Base-by-base conservation (phyloP, 1,140 invertebrate species). In the Drosophila carrolli region DNA sequence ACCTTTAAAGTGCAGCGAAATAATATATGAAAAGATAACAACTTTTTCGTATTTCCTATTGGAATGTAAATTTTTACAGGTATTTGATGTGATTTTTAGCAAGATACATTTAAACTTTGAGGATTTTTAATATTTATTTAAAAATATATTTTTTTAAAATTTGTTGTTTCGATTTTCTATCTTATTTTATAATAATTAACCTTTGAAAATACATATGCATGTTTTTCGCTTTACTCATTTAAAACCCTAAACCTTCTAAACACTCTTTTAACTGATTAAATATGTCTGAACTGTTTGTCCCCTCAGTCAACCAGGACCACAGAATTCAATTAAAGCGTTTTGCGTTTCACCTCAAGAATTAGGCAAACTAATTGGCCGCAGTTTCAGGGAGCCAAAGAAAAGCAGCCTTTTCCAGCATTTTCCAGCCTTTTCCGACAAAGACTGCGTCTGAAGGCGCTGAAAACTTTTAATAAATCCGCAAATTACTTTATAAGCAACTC, bases 401-500 rank as follows among this genome's bases (percentile, higher is more conserved):
- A 47, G 35, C 48, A 70, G 50, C 43, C 27, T 71, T 71, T 71
- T 50, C 8, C 44, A 14, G 35, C 16, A 16, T 16, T 16, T 16
- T 16, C 16, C 16, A 16, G 3, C 5, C 1, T 27, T 47, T 27
- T 16, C 46, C 70, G 75, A 86, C 62, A 50, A 56, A 65, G 47
- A 58, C 43, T 38, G 70, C 78, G 63, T 75, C 55, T 62, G 85
- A 75, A 82, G 71, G 80, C 79, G 76, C 72, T 47, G 43, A 72
- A 80, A 85, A 88, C 48, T 88, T 88, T 88, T 88, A 81, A 88
- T 89, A 88, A 88, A 88, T 88, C 62, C 59, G 77, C 73, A 88
- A 88, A 88, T 88, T 88, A 84, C 84, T 88, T 89, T 81, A 84
- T 78, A 88, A 89, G 84, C 76, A 77, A 89, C 78, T 81, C 76